Conservation (phyloP, 30 jellyfish, hydroid and myxozoan genomes). For the Clytia hemisphaerica region DNA sequence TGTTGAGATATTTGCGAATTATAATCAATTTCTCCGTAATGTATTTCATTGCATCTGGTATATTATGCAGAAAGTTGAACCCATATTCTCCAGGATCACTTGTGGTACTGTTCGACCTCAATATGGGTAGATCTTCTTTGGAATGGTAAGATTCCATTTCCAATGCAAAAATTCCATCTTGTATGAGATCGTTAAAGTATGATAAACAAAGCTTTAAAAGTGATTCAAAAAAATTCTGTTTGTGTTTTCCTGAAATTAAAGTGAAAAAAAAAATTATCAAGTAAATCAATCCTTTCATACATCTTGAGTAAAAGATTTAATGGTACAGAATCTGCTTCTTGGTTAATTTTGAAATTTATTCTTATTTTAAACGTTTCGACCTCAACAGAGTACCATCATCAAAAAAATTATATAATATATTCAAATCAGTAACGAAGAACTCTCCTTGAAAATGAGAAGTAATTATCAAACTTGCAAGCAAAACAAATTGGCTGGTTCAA, state of each 20-base stretch:
- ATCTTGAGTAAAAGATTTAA: too few species aligned
- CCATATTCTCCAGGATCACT: not conserved
- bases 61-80: conserved; percentile 49
- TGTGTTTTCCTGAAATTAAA: conserved; percentile 80
- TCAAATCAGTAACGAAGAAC: too few species aligned
- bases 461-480: too few species aligned
- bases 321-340: not conserved
- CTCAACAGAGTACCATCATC: too few species aligned
- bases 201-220: conserved; percentile 52
- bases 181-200: conserved; percentile 53
- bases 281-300: too few species aligned
- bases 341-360: not conserved
- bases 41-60: conserved; percentile 58
- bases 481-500: too few species aligned
- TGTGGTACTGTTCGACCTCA: not conserved
- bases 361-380: too few species aligned
- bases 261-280: not conserved
- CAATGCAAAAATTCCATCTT: conserved; percentile 62
- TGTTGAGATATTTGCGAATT: conserved; percentile 20
- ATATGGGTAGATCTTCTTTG: not conserved
- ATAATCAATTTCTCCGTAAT: conserved; percentile 44
- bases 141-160: too few species aligned
- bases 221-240: conserved; percentile 67
- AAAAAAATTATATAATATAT: not conserved
- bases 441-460: too few species aligned